phyloP scores from a whole-genome alignment of 2,113 vertebrate genomes.

The Rissa tridactyla region DNA sequence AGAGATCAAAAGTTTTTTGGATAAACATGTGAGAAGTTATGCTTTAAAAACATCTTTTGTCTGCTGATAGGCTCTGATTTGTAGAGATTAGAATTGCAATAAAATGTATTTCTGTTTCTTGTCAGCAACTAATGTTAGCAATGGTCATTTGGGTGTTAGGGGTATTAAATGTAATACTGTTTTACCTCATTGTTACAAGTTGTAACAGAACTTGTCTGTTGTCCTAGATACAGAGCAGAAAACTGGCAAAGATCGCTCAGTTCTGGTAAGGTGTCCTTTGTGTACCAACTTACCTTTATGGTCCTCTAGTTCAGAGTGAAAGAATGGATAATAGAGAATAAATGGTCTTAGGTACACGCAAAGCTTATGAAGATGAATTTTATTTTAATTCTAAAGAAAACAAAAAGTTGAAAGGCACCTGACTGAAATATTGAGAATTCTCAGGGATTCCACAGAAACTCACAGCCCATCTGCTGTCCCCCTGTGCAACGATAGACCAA shows the following conservation, averaged over 20 bases:
- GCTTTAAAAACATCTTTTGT: not conserved
- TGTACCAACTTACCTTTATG: not conserved
- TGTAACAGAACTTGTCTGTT: not conserved
- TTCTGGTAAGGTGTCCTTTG: not conserved
- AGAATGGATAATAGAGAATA: not conserved
- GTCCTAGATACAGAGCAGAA: not conserved
- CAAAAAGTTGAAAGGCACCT: not conserved
- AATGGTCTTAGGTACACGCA: not conserved
- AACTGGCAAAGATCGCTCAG: accelerated
- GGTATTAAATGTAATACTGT: not conserved
- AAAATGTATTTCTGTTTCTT: not conserved
- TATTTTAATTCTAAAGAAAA: not conserved
- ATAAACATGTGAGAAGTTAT: not conserved
- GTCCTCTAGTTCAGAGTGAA: not conserved
- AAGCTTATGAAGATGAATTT: not conserved
- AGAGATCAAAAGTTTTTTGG: not conserved
- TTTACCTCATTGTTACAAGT: not conserved
- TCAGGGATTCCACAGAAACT: not conserved
- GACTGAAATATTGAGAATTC: not conserved
- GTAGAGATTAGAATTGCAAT: not conserved
- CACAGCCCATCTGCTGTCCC: not conserved
- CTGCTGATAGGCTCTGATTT: not conserved
- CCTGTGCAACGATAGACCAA: not conserved
- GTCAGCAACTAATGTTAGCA: not conserved
- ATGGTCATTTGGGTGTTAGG: not conserved